Base-by-base conservation (phyloP, 2,797 vertebrate genomes). In the Diceros bicornis region DNA sequence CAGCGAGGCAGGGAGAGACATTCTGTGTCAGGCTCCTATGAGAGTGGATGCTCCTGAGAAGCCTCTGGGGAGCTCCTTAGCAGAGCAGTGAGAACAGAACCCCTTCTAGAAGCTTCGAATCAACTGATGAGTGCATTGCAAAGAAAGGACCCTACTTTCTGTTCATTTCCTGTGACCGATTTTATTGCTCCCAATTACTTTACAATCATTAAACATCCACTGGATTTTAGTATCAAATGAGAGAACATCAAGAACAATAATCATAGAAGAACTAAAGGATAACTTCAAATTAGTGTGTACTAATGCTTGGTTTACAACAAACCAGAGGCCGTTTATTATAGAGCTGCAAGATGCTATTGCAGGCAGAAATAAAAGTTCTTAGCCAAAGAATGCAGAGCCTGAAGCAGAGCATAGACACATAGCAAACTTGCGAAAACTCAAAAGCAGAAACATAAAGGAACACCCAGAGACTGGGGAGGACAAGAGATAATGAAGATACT, bases 161-260 rank as follows among this genome's bases (percentile, higher is more conserved):
- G 98, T 96, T 99, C 99, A 47, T 0, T 99, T 99, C 98, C 99
- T 32, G 99, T 99, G 96, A 99, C 99, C 29, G 99, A 99, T 98
- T 99, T 99, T 94, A 99, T 99, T 91, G 99, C 99, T 68, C 99
- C 99, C 44, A 99, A 99, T 92, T 99, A 99, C 98, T 99, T 99
- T 21, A 98, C 98, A 91, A 98, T 99, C 96, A 99, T 99, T 98
- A 99, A 99, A 98, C 99, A 99, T 89, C 99, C 99, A 2, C 99
- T 99, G 99, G 99, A 99, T 98, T 99, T 99, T 97, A 99, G 99
- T 98, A 98, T 99, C 41, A 99, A 99, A 98, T 99, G 99, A 98
- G 99, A 99, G 81, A 99, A 99, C 99, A 99, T 99, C 75, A 99
- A 99, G 98, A 99, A 99, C 95, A 99, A 99, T 78, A 98, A 96